A percentile compares a stretch with the other conserved stretches of the same genome.
Conservation (phyloP, 2,888 invertebrate species). For the Iphiclides podalirius region DNA sequence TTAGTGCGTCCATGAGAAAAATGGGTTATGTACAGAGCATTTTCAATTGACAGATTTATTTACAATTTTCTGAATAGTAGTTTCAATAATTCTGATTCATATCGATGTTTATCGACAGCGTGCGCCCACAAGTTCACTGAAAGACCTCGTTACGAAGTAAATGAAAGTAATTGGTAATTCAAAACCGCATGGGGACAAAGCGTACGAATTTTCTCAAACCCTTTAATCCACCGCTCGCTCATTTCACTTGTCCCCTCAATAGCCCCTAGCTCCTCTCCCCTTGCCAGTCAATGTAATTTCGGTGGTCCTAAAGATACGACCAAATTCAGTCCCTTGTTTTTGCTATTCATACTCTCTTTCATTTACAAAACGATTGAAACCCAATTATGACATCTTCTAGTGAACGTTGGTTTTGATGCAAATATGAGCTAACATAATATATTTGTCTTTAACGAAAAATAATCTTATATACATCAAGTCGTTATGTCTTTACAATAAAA, state of each 20-base stretch:
- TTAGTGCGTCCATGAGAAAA: too few relatives aligned
- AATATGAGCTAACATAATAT: too few relatives aligned
- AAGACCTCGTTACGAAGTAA: slow-evolving; percentile 62
- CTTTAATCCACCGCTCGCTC: slow-evolving; percentile 74
- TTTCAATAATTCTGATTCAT: too few relatives aligned
- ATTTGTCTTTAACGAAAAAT: too few relatives aligned
- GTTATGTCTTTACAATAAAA: too few relatives aligned
- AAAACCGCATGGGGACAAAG: slow-evolving; percentile 71
- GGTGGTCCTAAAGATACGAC: slow-evolving; percentile 52
- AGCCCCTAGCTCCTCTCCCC: slow-evolving; percentile 44
- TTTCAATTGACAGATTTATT: too few relatives aligned
- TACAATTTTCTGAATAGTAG: too few relatives aligned
- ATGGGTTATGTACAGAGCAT: too few relatives aligned
- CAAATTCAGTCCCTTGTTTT: slow-evolving; percentile 27
- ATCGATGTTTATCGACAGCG: too few relatives aligned
- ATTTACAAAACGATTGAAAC: slow-evolving; percentile 14
- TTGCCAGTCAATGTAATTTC: slow-evolving; percentile 62
- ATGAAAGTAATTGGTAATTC: slow-evolving; percentile 77
- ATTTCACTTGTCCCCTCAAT: slow-evolving; percentile 77
- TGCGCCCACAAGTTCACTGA: slow-evolving; percentile 34
- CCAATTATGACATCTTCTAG: background rate
- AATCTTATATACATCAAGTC: too few relatives aligned
- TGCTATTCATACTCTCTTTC: slow-evolving; percentile 24
- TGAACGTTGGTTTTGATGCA: background rate
- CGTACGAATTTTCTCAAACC: slow-evolving; percentile 75